phyloP scores from a whole-genome alignment of 2,888 invertebrate genomes.

The Netelia virgata region DNA sequence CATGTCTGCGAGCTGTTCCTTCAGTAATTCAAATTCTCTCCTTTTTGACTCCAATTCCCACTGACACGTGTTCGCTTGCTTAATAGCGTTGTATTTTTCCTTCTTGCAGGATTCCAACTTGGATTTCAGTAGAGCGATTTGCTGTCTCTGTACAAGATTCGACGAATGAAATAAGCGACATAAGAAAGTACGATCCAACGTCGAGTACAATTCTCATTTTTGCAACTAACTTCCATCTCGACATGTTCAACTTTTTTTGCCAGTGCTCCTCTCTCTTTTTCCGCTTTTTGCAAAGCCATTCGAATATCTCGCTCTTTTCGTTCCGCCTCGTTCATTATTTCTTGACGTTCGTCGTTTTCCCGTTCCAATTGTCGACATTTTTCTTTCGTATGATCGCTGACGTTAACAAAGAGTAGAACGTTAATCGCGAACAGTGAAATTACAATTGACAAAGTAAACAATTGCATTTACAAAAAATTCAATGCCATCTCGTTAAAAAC shows the following conservation, averaged over 20 bases:
- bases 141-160: conserved; percentile 64
- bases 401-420: background rate
- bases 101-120: conserved; percentile 67
- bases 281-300: conserved; percentile 66
- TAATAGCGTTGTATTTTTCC: conserved; percentile 68
- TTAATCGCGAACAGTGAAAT: background rate
- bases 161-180: background rate
- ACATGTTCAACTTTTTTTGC: conserved; percentile 68
- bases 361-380: conserved; percentile 69
- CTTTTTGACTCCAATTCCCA: conserved; percentile 68
- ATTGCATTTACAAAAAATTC: background rate
- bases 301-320: conserved; percentile 67
- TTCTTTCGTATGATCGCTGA: conserved; percentile 70
- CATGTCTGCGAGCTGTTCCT: conserved; percentile 67
- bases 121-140: conserved; percentile 60
- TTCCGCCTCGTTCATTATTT: conserved; percentile 66
- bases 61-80: conserved; percentile 57
- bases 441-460: background rate
- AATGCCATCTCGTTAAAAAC: background rate
- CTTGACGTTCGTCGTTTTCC: conserved; percentile 74
- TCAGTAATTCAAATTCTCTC: conserved; percentile 68
- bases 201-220: background rate
- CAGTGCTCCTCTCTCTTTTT: conserved; percentile 69
- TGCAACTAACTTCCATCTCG: conserved; percentile 68
- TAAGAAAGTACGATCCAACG: conserved; percentile 6